phyloP scores from a whole-genome alignment of 2,113 vertebrate species.

The Mesocricetus auratus region DNA sequence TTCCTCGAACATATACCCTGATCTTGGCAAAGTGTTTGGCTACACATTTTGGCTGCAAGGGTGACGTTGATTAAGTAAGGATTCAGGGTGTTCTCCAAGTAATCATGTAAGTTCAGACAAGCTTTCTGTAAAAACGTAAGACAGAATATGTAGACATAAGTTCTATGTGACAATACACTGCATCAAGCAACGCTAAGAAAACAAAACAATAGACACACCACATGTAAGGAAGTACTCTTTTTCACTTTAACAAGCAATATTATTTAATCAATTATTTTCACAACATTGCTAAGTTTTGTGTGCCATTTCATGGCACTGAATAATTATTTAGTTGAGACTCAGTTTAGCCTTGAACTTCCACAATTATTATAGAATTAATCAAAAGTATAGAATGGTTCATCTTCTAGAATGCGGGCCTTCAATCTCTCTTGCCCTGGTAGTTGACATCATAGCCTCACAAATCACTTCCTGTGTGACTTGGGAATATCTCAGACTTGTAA shows the following conservation, averaged over 20 bases:
- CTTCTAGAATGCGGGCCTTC: neutral
- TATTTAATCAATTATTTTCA: neutral
- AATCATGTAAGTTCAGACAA: slow-evolving; percentile 87
- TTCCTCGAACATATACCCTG: slow-evolving; percentile 91
- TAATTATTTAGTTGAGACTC: neutral
- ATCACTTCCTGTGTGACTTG: neutral
- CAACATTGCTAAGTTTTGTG: neutral
- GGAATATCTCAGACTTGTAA: neutral
- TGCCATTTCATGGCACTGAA: slow-evolving; percentile 10
- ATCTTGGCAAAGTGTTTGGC: slow-evolving; percentile 88
- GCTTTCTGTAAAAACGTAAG: slow-evolving; percentile 82
- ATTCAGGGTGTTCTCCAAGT: slow-evolving; percentile 86
- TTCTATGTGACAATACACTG: slow-evolving; percentile 1
- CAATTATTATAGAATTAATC: slow-evolving; percentile 8
- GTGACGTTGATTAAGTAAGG: slow-evolving; percentile 94
- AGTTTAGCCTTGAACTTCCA: neutral
- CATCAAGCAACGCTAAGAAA: slow-evolving; percentile 37
- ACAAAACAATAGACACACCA: neutral
- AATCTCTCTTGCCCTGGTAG: neutral
- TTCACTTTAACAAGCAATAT: slow-evolving; percentile 3
- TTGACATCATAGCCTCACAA: neutral
- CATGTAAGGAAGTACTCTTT: neutral
- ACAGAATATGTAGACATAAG: slow-evolving; percentile 27
- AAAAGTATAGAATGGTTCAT: neutral
- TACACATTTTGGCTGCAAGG: slow-evolving; percentile 92